Percentiles rank a stretch among this genome's conserved stretches.
Conservation (phyloP, 2,113 vertebrate species). For the Capreolus pygargus region DNA sequence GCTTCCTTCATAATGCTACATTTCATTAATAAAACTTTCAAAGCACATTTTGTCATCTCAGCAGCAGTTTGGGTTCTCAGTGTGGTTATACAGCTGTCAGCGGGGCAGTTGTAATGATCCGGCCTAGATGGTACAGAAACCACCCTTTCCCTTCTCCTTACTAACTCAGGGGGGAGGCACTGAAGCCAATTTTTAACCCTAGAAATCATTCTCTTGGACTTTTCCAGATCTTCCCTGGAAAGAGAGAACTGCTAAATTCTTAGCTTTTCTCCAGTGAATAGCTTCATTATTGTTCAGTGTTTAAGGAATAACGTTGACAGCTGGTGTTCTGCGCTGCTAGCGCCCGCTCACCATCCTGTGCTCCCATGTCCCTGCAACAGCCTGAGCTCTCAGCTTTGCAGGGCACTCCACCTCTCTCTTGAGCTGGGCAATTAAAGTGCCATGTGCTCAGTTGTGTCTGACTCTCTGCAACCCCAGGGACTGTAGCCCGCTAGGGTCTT, state of each 20-base stretch:
- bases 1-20: neutral
- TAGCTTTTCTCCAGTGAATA: neutral
- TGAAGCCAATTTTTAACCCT: neutral
- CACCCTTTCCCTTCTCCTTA: neutral
- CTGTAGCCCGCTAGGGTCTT: neutral
- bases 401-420: neutral
- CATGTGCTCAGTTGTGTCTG: neutral
- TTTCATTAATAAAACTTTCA: neutral
- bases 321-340: neutral
- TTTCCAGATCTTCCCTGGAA: neutral
- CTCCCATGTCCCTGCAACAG: neutral
- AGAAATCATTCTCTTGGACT: neutral
- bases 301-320: neutral
- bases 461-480: neutral
- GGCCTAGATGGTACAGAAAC: neutral
- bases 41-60: neutral
- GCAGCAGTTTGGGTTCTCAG: neutral
- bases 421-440: neutral
- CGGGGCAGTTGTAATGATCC: neutral
- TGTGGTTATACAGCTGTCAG: neutral
- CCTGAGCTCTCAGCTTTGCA: neutral
- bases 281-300: too few relatives aligned
- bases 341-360: neutral
- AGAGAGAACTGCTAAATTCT: neutral
- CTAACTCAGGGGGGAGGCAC: neutral